Base-by-base conservation (phyloP, 1,140 invertebrate genomes). In the Drosophila paulistorum region DNA sequence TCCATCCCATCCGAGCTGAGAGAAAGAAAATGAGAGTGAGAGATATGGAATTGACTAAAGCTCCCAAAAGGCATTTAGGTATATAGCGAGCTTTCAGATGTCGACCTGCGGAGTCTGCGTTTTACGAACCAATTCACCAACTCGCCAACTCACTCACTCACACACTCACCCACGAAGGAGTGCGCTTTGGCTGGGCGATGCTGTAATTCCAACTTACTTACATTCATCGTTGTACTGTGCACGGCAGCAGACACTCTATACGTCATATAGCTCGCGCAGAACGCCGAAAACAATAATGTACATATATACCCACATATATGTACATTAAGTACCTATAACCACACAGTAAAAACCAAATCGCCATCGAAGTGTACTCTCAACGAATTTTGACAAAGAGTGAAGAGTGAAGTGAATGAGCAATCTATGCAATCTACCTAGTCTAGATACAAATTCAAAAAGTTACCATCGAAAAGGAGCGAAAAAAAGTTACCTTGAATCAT, bases 161-260 rank as follows among this genome's bases (percentile, higher is more conserved):
- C 23, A 26, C 23, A 26, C 23, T 26, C 23, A 26, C 30, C 30
- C 30, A 30, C 30, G 30, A 30, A 30, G 6, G 35, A 20, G n/a
- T 60, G 35, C 26, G 61, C 61, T 48, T 63, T 63, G n/a, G 67
- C 68, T 64, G 48, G 42, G 63, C 33, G 48, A 51, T 63, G 64
- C 68, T 65, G 76, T 63, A 65, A 72, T 79, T 74, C 68, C 45
- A 20, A 37, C 68, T 26, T 55, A 69, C 51, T 67, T 74, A 76
- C 76, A 79, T 72, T 79, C 66, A 64, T 68, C 68, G 51, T 76
- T 68, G 60, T 64, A 72, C 68, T 41, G 61, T 65, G 76, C 68
- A 68, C 61, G 76, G 61, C 66, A 65, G 55, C 68, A 72, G 73
- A 72, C 74, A 65, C 57, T 68, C 65, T 48, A 17, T 63, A 33